Conservation (phyloP, 2,888 invertebrate genomes). For the Drosophila paramelanica region DNA sequence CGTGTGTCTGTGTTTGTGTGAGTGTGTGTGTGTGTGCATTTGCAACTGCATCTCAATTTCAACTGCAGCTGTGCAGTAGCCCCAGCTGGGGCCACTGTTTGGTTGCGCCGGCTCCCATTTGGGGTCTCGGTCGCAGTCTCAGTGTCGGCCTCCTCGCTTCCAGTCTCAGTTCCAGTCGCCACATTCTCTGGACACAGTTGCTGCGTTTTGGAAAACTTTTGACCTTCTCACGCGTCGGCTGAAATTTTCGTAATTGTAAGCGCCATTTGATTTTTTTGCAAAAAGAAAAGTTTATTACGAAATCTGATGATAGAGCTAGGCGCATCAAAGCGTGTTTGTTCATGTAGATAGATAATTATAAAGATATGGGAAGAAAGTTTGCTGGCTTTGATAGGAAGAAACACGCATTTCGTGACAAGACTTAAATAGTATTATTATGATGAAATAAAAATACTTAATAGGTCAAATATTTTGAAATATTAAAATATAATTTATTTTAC, state of each 20-base stretch:
- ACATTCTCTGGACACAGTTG: constrained; percentile 2
- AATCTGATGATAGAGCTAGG: constrained; percentile 36
- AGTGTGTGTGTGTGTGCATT: constrained; percentile 19
- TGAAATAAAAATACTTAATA: no score
- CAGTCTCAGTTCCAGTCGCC: constrained; percentile 5
- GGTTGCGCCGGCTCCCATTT: constrained; percentile 25
- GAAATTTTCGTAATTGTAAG: constrained; percentile 58
- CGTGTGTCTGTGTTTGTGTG: constrained; percentile 50
- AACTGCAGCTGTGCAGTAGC: constrained; percentile 74
- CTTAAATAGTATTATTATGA: no score
- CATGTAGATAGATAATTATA: constrained; percentile 2
- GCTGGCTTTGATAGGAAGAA: not conserved
- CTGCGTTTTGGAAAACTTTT: constrained; percentile 56
- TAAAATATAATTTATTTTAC: no score
- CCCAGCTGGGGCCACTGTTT: constrained; percentile 31
- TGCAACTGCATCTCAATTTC: constrained; percentile 68
- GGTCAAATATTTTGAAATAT: no score
- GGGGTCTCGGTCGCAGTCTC: constrained; percentile 33
- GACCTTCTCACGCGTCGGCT: constrained; percentile 73
- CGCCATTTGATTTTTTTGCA: constrained; percentile 54
- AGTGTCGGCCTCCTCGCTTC: not conserved
- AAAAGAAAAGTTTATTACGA: constrained; percentile 41
- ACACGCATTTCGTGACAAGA: no score
- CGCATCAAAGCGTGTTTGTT: constrained; percentile 18
- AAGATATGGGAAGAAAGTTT: constrained; percentile 1